Evolutionary conservation across 2,797 vertebrate species (phyloP).

Genomic region (Hylomyscus alleni): DNA sequence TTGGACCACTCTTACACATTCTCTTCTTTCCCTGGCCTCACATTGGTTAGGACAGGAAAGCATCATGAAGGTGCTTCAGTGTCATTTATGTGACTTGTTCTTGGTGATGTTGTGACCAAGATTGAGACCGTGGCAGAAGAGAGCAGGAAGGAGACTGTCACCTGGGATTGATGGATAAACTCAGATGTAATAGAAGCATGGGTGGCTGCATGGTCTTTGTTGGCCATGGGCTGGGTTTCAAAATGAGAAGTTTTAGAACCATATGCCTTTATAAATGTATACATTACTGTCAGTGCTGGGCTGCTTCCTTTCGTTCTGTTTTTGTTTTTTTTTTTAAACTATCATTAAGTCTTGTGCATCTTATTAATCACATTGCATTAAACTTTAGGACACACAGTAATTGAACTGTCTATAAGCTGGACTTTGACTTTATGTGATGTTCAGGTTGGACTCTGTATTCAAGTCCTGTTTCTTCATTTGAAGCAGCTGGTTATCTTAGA

Average conservation of each 20-base stretch:
- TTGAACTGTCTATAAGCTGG: neutral
- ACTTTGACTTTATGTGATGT: slow-evolving; percentile 42
- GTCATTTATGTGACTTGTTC: neutral
- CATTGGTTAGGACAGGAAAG: neutral
- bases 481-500: slow-evolving; percentile 53
- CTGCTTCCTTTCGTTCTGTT: slow-evolving; percentile 16
- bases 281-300: neutral
- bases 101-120: neutral
- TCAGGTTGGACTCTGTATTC: neutral
- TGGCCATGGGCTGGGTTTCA: neutral
- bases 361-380: neutral
- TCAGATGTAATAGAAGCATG: neutral
- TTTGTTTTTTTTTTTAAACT: neutral
- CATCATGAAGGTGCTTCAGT: neutral
- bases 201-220: neutral
- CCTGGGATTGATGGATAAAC: slow-evolving; percentile 12
- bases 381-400: neutral
- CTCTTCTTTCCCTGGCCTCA: neutral
- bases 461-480: slow-evolving; percentile 38
- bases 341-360: neutral
- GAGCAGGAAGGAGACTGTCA: neutral
- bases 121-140: neutral
- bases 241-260: neutral
- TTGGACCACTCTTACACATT: neutral
- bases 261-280: neutral